phyloP scores from a whole-genome alignment of 2,888 invertebrate genomes.

The Stegana nigrithorax region DNA sequence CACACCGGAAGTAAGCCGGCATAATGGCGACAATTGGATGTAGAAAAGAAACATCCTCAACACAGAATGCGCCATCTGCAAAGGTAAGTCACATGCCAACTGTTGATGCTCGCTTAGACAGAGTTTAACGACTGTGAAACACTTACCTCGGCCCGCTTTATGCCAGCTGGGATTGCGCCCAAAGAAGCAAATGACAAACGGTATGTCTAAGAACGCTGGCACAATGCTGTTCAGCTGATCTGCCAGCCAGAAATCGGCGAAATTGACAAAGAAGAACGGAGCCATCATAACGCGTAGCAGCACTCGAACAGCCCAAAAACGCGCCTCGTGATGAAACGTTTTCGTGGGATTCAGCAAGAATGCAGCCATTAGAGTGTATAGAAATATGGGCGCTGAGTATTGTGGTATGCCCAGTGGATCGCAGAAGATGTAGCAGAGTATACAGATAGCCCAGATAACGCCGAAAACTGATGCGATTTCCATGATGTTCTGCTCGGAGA shows the following conservation, averaged over 20 bases:
- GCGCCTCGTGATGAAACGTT: conserved; percentile 80
- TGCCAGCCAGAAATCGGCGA: conserved; percentile 89
- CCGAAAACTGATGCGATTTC: conserved; percentile 82
- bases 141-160: conserved; percentile 64
- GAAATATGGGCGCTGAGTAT: conserved; percentile 80
- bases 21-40: conserved; percentile 80
- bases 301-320: conserved; percentile 77
- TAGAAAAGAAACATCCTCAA: conserved; percentile 69
- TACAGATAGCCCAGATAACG: conserved; percentile 78
- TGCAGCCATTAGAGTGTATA: conserved; percentile 76
- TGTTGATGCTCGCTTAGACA: too few relatives aligned
- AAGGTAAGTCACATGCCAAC: background rate
- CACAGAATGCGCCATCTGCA: conserved; percentile 70
- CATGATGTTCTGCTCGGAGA: conserved; percentile 81
- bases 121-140: too few relatives aligned
- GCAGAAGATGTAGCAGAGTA: conserved; percentile 78
- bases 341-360: conserved; percentile 83
- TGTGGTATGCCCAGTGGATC: conserved; percentile 77
- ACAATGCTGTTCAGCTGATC: conserved; percentile 85
- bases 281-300: conserved; percentile 76
- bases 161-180: conserved; percentile 73
- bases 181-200: conserved; percentile 84
- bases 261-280: conserved; percentile 82
- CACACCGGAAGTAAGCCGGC: conserved; percentile 88
- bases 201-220: conserved; percentile 81